Conservation (phyloP, 1,140 invertebrate species). For the Drosophila sp. region DNA sequence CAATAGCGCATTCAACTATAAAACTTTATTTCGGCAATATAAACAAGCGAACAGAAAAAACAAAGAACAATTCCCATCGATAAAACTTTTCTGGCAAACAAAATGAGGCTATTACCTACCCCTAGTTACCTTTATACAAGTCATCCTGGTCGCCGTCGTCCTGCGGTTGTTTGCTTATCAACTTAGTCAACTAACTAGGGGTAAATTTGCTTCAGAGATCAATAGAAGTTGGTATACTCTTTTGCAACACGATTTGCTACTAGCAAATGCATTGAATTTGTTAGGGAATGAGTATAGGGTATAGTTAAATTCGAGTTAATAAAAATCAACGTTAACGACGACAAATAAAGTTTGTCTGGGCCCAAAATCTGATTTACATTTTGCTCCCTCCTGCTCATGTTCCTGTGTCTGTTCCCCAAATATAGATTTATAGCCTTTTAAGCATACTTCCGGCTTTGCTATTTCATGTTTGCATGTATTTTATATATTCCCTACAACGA, state of each 20-base stretch:
- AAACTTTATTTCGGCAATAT: conserved; percentile 56
- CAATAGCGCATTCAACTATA: conserved; percentile 46
- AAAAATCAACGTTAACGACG: not conserved
- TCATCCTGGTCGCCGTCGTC: conserved; percentile 15
- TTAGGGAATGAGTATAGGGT: too few relatives aligned
- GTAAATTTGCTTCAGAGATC: not conserved
- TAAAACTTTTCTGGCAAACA: conserved; percentile 45
- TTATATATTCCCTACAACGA: conserved; percentile 46
- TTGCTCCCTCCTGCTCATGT: not conserved
- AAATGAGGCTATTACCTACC: conserved; percentile 36
- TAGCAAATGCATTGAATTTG: too few relatives aligned
- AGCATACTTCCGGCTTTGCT: conserved; percentile 71
- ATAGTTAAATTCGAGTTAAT: not conserved
- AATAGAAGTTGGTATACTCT: not conserved
- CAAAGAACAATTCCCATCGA: conserved; percentile 46
- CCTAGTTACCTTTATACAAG: conserved; percentile 52
- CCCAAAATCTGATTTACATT: conserved; percentile 49
- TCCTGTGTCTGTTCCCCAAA: conserved; percentile 33
- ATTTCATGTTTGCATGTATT: conserved; percentile 35
- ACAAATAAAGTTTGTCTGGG: conserved; percentile 32
- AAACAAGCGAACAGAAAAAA: not conserved
- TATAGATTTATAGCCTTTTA: conserved; percentile 64
- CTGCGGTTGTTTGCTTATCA: conserved; percentile 49
- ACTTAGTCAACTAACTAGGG: conserved; percentile 46
- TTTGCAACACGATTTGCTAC: too few relatives aligned